Evolutionary conservation across 1,140 invertebrate species (phyloP).

Genomic region (Zaprionus tsacasi): DNA sequence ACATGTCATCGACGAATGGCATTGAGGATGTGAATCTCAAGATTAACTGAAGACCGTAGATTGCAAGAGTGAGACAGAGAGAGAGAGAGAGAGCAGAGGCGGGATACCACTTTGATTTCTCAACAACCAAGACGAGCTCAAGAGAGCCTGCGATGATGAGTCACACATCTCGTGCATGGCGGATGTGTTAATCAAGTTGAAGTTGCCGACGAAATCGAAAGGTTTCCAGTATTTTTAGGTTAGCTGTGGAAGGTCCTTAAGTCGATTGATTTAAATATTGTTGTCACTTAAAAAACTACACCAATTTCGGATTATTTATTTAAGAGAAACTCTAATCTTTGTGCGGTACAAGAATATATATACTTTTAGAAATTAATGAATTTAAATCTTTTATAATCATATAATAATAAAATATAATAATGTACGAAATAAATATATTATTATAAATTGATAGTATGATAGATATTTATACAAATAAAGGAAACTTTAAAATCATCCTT

Average conservation of each 20-base stretch:
- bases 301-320: background rate
- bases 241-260: background rate
- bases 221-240: background rate
- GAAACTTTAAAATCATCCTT: no score
- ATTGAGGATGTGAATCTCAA: slow-evolving; percentile 56
- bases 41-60: slow-evolving; percentile 8
- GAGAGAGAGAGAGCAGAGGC: background rate
- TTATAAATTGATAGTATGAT: no score
- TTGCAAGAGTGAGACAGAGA: background rate
- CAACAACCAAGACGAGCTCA: slow-evolving; percentile 15
- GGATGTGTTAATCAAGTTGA: slow-evolving; percentile 21
- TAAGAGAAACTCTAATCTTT: background rate
- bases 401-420: no score
- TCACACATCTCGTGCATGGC: background rate
- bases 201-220: slow-evolving; percentile 4
- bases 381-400: no score
- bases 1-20: slow-evolving; percentile 60
- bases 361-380: background rate
- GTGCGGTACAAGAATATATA: background rate
- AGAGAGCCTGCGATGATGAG: slow-evolving; percentile 19
- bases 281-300: background rate
- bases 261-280: background rate
- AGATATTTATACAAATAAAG: no score
- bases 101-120: slow-evolving; percentile 30
- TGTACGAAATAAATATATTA: no score